Conservation (phyloP, 2,797 vertebrate species). For the Taeniopygia guttata region DNA sequence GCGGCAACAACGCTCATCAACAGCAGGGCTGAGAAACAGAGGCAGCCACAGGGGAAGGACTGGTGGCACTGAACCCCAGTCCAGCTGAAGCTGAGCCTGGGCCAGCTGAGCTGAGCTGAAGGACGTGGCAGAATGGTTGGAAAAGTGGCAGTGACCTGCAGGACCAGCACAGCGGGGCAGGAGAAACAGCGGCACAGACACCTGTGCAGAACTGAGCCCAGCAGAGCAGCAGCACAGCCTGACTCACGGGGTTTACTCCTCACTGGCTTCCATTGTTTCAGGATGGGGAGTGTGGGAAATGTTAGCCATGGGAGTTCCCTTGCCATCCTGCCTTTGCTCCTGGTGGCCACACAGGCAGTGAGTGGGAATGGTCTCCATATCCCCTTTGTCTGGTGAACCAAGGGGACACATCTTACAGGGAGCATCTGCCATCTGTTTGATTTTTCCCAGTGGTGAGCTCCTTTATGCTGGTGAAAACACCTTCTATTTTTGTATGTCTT, state of each 20-base stretch:
- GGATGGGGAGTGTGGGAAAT: background rate
- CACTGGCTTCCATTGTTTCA: background rate
- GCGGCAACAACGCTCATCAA: fast-evolving
- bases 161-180: fast-evolving
- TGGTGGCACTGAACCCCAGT: background rate
- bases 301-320: background rate
- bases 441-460: background rate
- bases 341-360: fast-evolving
- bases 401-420: fast-evolving
- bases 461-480: background rate
- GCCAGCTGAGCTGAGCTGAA: background rate
- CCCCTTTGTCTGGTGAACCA: background rate
- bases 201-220: background rate
- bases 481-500: background rate
- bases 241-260: background rate
- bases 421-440: background rate
- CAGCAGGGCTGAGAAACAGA: background rate
- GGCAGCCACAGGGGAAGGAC: fast-evolving
- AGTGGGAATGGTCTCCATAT: background rate
- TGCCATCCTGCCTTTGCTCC: background rate
- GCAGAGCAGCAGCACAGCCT: background rate
- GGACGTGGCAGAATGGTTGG: background rate
- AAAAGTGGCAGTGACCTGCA: fast-evolving
- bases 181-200: fast-evolving
- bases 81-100: no score